A percentile compares a stretch with the other conserved stretches of the same genome.
Evolutionary conservation across 2,113 vertebrate species (phyloP).

Genomic region (Nematolebias whitei): DNA sequence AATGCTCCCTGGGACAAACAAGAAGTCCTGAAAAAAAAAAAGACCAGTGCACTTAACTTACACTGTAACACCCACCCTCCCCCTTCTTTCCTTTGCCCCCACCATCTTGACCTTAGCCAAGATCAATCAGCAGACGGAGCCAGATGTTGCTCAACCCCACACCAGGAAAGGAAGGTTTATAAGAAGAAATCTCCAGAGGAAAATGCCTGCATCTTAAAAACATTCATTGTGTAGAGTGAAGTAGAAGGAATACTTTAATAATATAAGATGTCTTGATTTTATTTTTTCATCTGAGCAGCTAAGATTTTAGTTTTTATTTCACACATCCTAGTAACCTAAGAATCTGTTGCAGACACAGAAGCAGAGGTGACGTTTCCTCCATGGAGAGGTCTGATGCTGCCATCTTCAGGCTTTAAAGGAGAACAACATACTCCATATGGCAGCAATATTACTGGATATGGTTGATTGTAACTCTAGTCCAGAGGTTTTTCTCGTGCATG

Average conservation of each 20-base stretch:
- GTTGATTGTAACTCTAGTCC: constrained; percentile 8
- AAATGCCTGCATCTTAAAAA: constrained; percentile 59
- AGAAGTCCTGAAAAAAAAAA: constrained; percentile 65
- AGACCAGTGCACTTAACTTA: constrained; percentile 69
- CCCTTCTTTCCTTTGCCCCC: not conserved
- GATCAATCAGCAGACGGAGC: constrained; percentile 70
- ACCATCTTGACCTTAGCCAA: constrained; percentile 62
- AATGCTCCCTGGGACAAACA: constrained; percentile 70
- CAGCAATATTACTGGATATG: not conserved
- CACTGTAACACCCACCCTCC: constrained; percentile 20
- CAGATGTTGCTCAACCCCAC: constrained; percentile 74
- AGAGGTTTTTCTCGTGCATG: constrained; percentile 8
- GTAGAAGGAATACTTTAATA: constrained; percentile 10
- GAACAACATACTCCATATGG: not conserved
- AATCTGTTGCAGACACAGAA: constrained; percentile 20
- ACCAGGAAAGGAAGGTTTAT: constrained; percentile 34
- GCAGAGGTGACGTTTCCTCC: not conserved
- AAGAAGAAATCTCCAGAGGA: constrained; percentile 54
- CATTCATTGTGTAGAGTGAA: constrained; percentile 25
- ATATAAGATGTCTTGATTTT: constrained; percentile 2
- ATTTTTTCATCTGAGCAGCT: constrained; percentile 4
- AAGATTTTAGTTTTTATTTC: constrained; percentile 1
- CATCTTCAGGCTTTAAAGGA: constrained; percentile 69
- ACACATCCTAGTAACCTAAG: constrained; percentile 32
- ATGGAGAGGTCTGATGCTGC: constrained; percentile 70